These are phyloP conservation scores for Calliopsis andreniformis DNA, from an alignment of 1,140 invertebrate species.

Conservation along the genomic window DNA sequence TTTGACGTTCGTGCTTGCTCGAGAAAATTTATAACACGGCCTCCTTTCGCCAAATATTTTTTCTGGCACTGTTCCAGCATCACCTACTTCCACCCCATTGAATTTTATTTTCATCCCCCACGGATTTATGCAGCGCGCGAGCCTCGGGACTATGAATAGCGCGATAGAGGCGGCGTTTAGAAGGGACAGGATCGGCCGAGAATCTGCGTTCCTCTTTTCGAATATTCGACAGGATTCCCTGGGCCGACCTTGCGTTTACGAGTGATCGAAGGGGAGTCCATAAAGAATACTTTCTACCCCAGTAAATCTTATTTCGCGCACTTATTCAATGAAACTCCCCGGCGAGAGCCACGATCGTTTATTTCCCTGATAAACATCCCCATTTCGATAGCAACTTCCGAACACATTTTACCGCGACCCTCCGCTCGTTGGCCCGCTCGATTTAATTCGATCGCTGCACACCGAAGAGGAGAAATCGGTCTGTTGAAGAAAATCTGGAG, in stretches of 20 bases:
- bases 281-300: constrained; percentile 55
- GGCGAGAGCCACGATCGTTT: constrained; percentile 41
- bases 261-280: constrained; percentile 56
- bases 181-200: constrained; percentile 17
- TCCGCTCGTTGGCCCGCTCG: neutral
- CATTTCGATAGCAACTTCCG: constrained; percentile 27
- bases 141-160: constrained; percentile 65
- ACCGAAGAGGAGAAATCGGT: neutral
- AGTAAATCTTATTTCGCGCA: constrained; percentile 60
- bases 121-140: constrained; percentile 49
- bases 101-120: constrained; percentile 71
- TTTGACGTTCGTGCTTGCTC: constrained; percentile 67
- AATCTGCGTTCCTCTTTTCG: constrained; percentile 22
- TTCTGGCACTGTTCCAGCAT: constrained; percentile 71
- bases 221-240: constrained; percentile 40
- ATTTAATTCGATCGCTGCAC: constrained; percentile 35
- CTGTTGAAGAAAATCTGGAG: neutral
- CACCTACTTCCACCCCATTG: constrained; percentile 70
- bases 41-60: constrained; percentile 52
- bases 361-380: constrained; percentile 55
- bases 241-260: constrained; percentile 50
- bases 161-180: constrained; percentile 46
- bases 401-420: constrained; percentile 21
- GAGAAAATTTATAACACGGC: constrained; percentile 69
- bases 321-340: constrained; percentile 61